Evolutionary conservation across 2,888 invertebrate genomes (phyloP).

Genomic region (Macrophya annulata): DNA sequence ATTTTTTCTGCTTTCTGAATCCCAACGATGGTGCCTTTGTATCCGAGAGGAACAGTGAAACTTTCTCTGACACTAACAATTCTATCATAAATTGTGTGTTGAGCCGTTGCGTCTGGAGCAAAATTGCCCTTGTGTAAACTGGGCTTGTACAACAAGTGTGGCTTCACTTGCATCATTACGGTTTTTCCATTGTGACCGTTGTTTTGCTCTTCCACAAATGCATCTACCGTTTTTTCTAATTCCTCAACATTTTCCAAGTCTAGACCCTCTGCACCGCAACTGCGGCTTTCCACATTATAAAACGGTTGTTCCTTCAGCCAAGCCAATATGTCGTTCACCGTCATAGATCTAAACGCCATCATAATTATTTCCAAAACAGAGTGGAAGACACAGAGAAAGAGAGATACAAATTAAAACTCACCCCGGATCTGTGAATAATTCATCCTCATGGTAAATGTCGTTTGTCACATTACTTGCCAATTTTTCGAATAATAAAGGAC

Average conservation of each 20-base stretch:
- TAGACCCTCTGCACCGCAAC: conserved; percentile 87
- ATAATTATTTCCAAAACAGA: background rate
- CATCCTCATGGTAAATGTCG: conserved; percentile 86
- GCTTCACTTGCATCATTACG: conserved; percentile 89
- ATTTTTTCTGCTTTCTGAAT: conserved; percentile 82
- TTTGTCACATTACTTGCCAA: conserved; percentile 80
- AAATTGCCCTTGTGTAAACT: conserved; percentile 81
- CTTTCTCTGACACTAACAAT: conserved; percentile 89
- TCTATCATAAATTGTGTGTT: conserved; percentile 90
- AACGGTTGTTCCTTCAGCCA: conserved; percentile 88
- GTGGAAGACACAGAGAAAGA: background rate
- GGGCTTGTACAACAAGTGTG: conserved; percentile 87
- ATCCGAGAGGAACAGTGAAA: conserved; percentile 90
- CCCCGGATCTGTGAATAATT: conserved; percentile 85
- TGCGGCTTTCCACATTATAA: conserved; percentile 82
- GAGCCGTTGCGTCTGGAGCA: conserved; percentile 86
- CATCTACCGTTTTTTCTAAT: conserved; percentile 81
- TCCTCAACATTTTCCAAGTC: conserved; percentile 85
- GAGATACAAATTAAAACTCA: conserved; percentile 71
- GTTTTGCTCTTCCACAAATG: conserved; percentile 63
- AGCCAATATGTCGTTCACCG: conserved; percentile 80
- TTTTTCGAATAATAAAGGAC: conserved; percentile 88
- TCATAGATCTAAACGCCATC: conserved; percentile 73
- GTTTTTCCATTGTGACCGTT: conserved; percentile 77
- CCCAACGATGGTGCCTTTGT: conserved; percentile 92